Evolutionary conservation across 2,888 invertebrate genomes (phyloP).

Genomic region (Noctua janthe): DNA sequence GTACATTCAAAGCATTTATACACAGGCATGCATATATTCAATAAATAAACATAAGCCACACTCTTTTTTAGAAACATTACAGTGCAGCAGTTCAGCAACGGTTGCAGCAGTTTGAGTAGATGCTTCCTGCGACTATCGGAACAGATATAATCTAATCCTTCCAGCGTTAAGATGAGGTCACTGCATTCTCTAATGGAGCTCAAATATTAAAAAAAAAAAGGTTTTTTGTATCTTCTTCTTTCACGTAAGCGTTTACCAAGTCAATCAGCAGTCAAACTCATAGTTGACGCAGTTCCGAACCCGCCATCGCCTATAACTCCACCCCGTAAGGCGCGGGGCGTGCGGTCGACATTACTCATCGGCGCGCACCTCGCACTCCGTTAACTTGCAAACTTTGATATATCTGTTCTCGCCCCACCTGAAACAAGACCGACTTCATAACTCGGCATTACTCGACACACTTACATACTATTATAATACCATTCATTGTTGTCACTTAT

Average conservation of each 20-base stretch:
- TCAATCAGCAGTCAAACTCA: not conserved
- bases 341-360: conserved; percentile 88
- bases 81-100: not conserved
- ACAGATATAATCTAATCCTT: not conserved
- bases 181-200: not conserved
- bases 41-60: not conserved
- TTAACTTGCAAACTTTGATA: conserved; percentile 88
- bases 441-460: conserved; percentile 19
- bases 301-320: conserved; percentile 56
- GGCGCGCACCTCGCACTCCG: conserved; percentile 84
- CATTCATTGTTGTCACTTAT: conserved; percentile 36
- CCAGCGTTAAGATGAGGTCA: not conserved
- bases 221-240: not conserved
- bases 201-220: not conserved
- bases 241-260: too few species aligned
- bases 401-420: conserved; percentile 82
- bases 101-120: not conserved
- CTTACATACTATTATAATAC: conserved; percentile 50
- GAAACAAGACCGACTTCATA: conserved; percentile 70
- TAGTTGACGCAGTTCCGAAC: not conserved
- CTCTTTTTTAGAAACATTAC: not conserved
- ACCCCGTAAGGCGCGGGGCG: conserved; percentile 67
- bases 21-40: not conserved
- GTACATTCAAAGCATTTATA: not conserved
- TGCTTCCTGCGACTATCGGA: too few species aligned